Evolutionary conservation across 2,888 invertebrate species (phyloP).

Genomic region (Dynastes tityus): DNA sequence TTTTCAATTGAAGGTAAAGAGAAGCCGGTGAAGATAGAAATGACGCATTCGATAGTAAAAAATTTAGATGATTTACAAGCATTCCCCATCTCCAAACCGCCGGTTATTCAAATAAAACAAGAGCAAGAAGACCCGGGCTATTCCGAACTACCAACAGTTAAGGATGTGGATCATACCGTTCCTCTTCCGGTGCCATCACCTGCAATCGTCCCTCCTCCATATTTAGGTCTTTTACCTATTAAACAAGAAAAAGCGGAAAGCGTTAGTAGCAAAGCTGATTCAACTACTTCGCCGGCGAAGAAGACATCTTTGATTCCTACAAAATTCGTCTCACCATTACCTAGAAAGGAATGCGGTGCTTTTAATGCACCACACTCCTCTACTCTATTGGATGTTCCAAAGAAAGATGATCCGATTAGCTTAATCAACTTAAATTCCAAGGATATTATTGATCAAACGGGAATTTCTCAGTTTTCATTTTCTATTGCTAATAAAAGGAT

Average conservation of each 20-base stretch:
- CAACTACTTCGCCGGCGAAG: conserved; percentile 52
- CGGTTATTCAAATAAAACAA: conserved; percentile 29
- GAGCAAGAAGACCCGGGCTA: conserved; percentile 28
- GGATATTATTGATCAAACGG: neutral
- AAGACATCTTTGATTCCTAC: conserved; percentile 56
- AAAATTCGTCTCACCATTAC: conserved; percentile 55
- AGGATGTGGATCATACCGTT: conserved; percentile 4
- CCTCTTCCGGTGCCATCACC: conserved; percentile 41
- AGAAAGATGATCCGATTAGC: neutral
- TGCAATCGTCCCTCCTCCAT: conserved; percentile 44
- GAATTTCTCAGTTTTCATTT: conserved; percentile 54
- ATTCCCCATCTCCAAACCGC: conserved; percentile 35
- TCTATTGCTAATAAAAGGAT: conserved; percentile 61
- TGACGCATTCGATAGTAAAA: conserved; percentile 45
- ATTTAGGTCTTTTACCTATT: conserved; percentile 20
- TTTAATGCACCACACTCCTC: neutral
- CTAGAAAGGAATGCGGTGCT: conserved; percentile 49
- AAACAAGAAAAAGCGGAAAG: conserved; percentile 51
- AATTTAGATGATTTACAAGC: conserved; percentile 49
- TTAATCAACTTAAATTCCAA: neutral
- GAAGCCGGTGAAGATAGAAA: conserved; percentile 36
- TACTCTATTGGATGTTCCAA: neutral
- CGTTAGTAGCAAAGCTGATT: conserved; percentile 37
- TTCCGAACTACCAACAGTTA: neutral
- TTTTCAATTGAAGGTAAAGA: conserved; percentile 21